These are phyloP conservation scores for Nephrocerus scutellatus DNA, from an alignment of 2,888 invertebrate species.

Conservation along the genomic window DNA sequence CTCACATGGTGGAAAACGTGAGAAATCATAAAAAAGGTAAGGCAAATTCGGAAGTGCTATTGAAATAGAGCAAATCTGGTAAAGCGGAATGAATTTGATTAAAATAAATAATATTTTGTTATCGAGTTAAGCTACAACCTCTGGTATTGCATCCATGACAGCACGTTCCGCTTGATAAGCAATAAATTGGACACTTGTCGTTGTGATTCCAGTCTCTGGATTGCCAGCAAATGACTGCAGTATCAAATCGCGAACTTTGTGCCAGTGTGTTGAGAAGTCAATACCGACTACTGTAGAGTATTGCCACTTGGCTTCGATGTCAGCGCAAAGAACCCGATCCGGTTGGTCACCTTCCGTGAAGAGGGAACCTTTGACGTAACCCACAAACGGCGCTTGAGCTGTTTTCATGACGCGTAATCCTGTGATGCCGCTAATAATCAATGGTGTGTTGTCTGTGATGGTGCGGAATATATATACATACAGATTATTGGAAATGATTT, in stretches of 20 bases:
- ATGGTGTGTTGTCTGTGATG: conserved; percentile 14
- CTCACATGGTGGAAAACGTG: conserved; percentile 20
- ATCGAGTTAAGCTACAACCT: conserved; percentile 10
- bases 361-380: conserved; percentile 24
- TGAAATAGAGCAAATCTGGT: conserved; percentile 21
- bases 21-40: conserved; percentile 23
- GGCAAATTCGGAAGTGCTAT: conserved; percentile 21
- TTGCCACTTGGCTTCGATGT: conserved; percentile 24
- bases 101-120: neutral
- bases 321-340: conserved; percentile 24
- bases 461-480: neutral
- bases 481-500: neutral
- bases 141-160: conserved; percentile 21
- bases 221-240: conserved; percentile 23
- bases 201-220: conserved; percentile 19
- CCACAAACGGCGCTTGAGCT: conserved; percentile 24
- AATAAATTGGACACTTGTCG: conserved; percentile 24
- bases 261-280: conserved; percentile 22
- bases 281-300: conserved; percentile 20
- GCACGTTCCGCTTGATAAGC: conserved; percentile 21
- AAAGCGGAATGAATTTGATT: neutral
- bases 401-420: conserved; percentile 25
- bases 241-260: conserved; percentile 20
- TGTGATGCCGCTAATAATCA: conserved; percentile 22
- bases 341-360: conserved; percentile 25